phyloP scores from a whole-genome alignment of 2,113 vertebrate species.

The Anseranas semipalmata region DNA sequence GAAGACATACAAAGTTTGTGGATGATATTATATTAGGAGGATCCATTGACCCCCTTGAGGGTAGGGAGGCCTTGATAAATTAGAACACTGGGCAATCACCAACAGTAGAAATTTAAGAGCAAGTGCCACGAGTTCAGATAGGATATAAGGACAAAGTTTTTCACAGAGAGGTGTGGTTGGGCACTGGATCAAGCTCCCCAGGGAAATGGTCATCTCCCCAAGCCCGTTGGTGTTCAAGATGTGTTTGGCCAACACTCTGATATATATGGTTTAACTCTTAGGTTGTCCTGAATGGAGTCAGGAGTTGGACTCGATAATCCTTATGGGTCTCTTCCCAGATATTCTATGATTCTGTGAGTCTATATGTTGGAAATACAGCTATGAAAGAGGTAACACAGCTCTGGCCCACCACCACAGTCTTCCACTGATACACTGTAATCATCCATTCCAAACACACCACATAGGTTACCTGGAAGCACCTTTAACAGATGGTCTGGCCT shows the following conservation, averaged over 20 bases:
- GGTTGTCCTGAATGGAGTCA: background rate
- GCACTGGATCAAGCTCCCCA: background rate
- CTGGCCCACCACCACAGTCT: rapidly evolving
- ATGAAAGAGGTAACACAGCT: background rate
- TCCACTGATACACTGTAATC: background rate
- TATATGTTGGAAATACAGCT: background rate
- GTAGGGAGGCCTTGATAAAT: too few species aligned
- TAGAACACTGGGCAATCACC: too few species aligned
- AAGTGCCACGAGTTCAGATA: too few species aligned
- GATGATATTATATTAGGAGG: too few species aligned
- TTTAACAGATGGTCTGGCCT: background rate
- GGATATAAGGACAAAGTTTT: background rate
- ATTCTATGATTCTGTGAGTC: background rate
- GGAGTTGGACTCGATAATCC: background rate
- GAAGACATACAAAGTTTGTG: too few species aligned
- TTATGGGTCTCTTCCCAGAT: background rate
- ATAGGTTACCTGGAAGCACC: background rate
- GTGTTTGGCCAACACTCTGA: background rate
- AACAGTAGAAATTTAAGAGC: too few species aligned
- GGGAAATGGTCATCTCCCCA: background rate
- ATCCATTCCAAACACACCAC: background rate
- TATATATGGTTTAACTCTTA: background rate
- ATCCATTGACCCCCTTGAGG: too few species aligned
- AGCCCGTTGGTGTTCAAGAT: background rate
- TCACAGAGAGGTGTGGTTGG: background rate